Base-by-base conservation (phyloP, 2,113 vertebrate species). In the Macrotis lagotis region DNA sequence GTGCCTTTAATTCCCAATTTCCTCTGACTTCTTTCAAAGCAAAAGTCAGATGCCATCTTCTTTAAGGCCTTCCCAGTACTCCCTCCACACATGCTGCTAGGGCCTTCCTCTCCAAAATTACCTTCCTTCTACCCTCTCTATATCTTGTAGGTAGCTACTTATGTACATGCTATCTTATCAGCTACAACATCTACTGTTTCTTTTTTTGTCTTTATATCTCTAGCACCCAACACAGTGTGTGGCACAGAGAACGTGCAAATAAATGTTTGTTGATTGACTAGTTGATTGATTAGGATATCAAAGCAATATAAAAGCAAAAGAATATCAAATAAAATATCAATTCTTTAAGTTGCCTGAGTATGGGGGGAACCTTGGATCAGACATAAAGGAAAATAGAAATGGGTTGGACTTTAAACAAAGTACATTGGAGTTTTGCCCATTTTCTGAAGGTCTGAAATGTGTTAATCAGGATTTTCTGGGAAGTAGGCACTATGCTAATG, bases 381-480 rank as follows among this genome's bases (percentile, higher is more conserved):
- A 24, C 66, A 74, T 74, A 44, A 83, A 83, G 37, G 6, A 83
- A 6, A 49, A 51, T 96, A 93, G 55, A 94, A 94, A 89, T 48
- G 37, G 48, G 7, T 1, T 1, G 3, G 47, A 37, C 66, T 95
- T 88, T 49, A 19, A 89, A 55, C n/a, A 59, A 52, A 47, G 31
- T 49, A 26, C 44, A 51, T 91, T 47, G 24, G 2, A 37, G 48
- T 52, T 91, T 90, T 74, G 49, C 51, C 90, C 83, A 14, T 94
- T 49, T 83, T 66, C 88, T 91, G 31, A 48, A 53, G n/a, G 9
- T 94, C n/a, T 25, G 24, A 3, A 7, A 16, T 28, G 28, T 89
- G 88, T 0, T 19, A 48, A 92, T 66, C 9, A 49, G 48, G 14
- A 51, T 53, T n/a, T 50, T 48, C n/a, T 50, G 51, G 90, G 50